Evolutionary conservation across 1,140 invertebrate species (phyloP), one percentile per base, ranked within the genome.

Genomic region (Asobara japonica): DNA sequence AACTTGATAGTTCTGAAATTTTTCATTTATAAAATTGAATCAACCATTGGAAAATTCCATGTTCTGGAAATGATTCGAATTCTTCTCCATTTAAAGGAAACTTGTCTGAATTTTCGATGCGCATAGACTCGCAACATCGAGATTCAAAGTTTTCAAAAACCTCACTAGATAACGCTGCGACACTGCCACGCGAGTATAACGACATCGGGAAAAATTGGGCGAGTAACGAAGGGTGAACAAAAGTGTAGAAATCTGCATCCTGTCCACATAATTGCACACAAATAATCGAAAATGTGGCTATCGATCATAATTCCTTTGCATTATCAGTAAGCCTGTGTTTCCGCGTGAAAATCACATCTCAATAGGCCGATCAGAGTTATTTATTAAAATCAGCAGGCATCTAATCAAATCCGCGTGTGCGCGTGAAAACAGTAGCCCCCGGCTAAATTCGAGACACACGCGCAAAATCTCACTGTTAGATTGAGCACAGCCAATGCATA

Each of bases 271-370:
- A 56, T 25, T 27, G 1, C 7, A 11, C 4, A 3, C 10, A 5
- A 27, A 22, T 6, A 56, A 56, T 22, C 8, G 45, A 20, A 51
- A 51, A 51, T 25, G 11, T 4, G 13, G n/a, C 10, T 22, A 56
- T 22, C 22, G 20, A 3, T 3, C 7, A 27, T 2, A 56, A 25
- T 56, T 56, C 22, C 13, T 25, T 56, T 56, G 7, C 20, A 10
- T 27, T 56, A 56, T 56, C 18, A 56, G 8, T 1, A 56, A 27
- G 51, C 20, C 51, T 56, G 22, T 56, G 8, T 1, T 56, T 56
- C 6, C 22, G 51, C 51, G 22, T 56, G 51, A 56, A 56, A 56
- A 56, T 22, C 18, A 56, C 51, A 56, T 56, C 51, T 56, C 51
- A 56, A 56, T 56, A 56, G 6, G 51, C 25, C 51, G 18, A 56